phyloP scores from a whole-genome alignment of 2,113 vertebrate species.

The Gobio gobio region DNA sequence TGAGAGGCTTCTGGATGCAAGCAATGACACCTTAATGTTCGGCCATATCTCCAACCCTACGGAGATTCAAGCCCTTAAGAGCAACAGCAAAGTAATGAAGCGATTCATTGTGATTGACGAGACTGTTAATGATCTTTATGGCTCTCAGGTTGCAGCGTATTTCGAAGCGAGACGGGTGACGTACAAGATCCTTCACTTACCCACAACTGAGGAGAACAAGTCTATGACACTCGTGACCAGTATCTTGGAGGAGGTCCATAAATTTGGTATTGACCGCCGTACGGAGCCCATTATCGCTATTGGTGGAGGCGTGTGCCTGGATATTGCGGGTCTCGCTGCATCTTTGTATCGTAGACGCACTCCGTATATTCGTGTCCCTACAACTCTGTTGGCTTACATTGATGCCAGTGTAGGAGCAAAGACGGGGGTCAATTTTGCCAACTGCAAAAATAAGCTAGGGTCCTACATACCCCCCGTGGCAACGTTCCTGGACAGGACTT shows the following conservation, averaged over 20 bases:
- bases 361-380: constrained; percentile 83
- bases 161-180: constrained; percentile 73
- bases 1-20: constrained; percentile 72
- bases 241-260: constrained; percentile 81
- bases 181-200: constrained; percentile 77
- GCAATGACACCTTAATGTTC: constrained; percentile 77
- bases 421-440: constrained; percentile 82
- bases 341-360: constrained; percentile 81
- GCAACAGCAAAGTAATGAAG: constrained; percentile 1
- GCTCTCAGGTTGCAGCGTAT: constrained; percentile 71
- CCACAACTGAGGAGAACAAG: constrained; percentile 82
- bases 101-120: constrained; percentile 81
- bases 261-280: constrained; percentile 78
- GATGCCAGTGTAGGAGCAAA: constrained; percentile 83
- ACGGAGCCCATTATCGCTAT: constrained; percentile 82
- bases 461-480: constrained; percentile 78
- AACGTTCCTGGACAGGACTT: constrained; percentile 79
- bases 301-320: constrained; percentile 81
- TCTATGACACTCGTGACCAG: constrained; percentile 79
- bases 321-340: constrained; percentile 79
- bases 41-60: constrained; percentile 74
- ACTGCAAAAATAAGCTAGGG: constrained; percentile 85
- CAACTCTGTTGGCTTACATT: constrained; percentile 81
- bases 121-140: constrained; percentile 76
- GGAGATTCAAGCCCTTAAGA: constrained; percentile 67